phyloP scores from a whole-genome alignment of 1,140 invertebrate species.

The Drosophila orena region DNA sequence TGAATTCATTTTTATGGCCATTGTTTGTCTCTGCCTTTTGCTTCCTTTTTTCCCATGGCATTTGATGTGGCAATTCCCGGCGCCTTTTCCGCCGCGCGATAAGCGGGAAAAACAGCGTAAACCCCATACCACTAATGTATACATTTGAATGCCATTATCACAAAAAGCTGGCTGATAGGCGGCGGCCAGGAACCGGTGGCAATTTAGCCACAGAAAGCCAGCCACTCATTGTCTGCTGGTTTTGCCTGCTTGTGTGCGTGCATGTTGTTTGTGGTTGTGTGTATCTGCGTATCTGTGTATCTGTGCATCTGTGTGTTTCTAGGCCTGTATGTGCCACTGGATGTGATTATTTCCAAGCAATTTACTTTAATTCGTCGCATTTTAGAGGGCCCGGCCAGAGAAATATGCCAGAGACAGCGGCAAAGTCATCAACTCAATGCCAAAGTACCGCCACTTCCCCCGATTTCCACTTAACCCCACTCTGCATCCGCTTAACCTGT shows the following conservation, averaged over 20 bases:
- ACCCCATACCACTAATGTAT: constrained; percentile 58
- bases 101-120: constrained; percentile 38
- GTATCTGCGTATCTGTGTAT: constrained; percentile 6
- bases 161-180: constrained; percentile 54
- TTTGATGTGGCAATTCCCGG: constrained; percentile 72
- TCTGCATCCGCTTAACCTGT: constrained; percentile 31
- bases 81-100: constrained; percentile 62
- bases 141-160: constrained; percentile 82
- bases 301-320: constrained; percentile 1
- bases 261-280: constrained; percentile 13
- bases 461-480: constrained; percentile 37
- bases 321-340: constrained; percentile 1
- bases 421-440: constrained; percentile 51
- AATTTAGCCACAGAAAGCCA: constrained; percentile 57
- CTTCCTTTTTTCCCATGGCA: constrained; percentile 29
- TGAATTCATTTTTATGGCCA: constrained; percentile 61
- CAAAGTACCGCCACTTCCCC: constrained; percentile 14
- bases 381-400: constrained; percentile 52
- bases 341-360: constrained; percentile 77
- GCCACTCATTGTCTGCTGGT: constrained; percentile 69
- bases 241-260: constrained; percentile 15
- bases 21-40: constrained; percentile 30
- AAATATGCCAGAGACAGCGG: constrained; percentile 47
- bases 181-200: constrained; percentile 42
- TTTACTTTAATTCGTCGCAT: constrained; percentile 79